These are phyloP conservation scores for Aquatica leii DNA, from an alignment of 2,888 invertebrate species.

Conservation along the genomic window DNA sequence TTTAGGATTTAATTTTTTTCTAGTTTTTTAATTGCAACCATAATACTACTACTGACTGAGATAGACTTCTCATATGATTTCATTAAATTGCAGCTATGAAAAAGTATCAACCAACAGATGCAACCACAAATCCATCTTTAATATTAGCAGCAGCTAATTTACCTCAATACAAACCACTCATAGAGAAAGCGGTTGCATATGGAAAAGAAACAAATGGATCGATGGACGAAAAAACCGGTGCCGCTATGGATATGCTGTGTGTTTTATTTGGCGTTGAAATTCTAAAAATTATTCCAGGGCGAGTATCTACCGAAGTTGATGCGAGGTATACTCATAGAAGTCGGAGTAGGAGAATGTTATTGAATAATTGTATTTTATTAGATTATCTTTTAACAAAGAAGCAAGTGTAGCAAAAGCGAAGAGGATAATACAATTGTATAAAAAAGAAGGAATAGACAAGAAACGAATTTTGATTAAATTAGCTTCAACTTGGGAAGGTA, in stretches of 20 bases:
- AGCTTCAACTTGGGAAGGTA: conserved; percentile 99
- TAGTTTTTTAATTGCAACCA: too few species aligned
- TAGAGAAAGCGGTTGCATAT: conserved; percentile 90
- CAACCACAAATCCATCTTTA: conserved; percentile 98
- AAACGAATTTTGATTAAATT: conserved; percentile 96
- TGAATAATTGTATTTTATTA: conserved; percentile 52
- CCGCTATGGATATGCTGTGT: conserved; percentile 92
- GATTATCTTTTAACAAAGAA: conserved; percentile 93
- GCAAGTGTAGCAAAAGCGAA: conserved; percentile 90
- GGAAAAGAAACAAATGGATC: conserved; percentile 77
- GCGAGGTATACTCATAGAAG: conserved; percentile 69
- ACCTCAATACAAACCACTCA: conserved; percentile 90
- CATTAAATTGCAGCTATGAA: conserved; percentile 92
- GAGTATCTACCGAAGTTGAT: conserved; percentile 97
- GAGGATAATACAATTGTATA: conserved; percentile 88
- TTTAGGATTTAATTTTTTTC: too few species aligned
- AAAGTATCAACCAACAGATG: conserved; percentile 97
- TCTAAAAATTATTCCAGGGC: conserved; percentile 95
- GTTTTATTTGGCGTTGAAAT: conserved; percentile 98
- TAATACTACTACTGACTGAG: too few species aligned
- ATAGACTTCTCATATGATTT: too few species aligned
- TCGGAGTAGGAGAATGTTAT: not conserved
- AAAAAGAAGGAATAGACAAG: conserved; percentile 87
- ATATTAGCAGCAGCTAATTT: conserved; percentile 94
- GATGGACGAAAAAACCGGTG: conserved; percentile 76